phyloP scores from a whole-genome alignment of 1,140 invertebrate species.

The Eumaeus atala region DNA sequence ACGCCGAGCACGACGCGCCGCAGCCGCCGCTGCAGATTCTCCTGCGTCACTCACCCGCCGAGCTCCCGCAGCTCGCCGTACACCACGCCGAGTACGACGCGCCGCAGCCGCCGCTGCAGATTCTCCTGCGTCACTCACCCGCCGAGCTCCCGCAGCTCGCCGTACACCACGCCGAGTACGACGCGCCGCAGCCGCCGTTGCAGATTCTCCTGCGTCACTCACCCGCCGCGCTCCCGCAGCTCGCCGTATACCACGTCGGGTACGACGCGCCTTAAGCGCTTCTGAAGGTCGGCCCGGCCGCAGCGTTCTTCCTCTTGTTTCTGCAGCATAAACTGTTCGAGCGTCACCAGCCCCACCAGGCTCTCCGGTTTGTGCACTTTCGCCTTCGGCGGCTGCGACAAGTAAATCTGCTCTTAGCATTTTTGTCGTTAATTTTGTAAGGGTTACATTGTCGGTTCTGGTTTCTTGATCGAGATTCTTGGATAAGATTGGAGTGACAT shows the following conservation, averaged over 20 bases:
- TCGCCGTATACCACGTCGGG: conserved; percentile 76
- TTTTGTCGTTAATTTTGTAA: too few species aligned
- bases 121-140: conserved; percentile 22
- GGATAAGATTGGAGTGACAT: too few species aligned
- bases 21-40: conserved; percentile 26
- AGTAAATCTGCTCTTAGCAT: neutral
- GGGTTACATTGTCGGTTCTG: too few species aligned
- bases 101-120: conserved; percentile 19
- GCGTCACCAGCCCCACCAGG: conserved; percentile 68
- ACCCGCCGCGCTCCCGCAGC: conserved; percentile 16
- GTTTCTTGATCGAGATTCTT: too few species aligned
- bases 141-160: neutral
- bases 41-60: conserved; percentile 14
- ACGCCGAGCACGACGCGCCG: too few species aligned
- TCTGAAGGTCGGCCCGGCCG: conserved; percentile 34
- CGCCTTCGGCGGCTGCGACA: conserved; percentile 33
- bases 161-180: conserved; percentile 27
- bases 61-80: too few species aligned
- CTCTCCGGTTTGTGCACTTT: conserved; percentile 39
- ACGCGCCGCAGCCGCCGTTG: conserved; percentile 12
- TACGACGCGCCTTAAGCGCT: conserved; percentile 59
- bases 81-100: too few species aligned
- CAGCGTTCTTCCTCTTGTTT: conserved; percentile 81
- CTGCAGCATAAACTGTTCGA: conserved; percentile 84
- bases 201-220: conserved; percentile 26